A percentile compares a stretch with the other conserved stretches of the same genome.
Conservation (phyloP, 2,888 invertebrate species). For the Lasioglossum lativentre region DNA sequence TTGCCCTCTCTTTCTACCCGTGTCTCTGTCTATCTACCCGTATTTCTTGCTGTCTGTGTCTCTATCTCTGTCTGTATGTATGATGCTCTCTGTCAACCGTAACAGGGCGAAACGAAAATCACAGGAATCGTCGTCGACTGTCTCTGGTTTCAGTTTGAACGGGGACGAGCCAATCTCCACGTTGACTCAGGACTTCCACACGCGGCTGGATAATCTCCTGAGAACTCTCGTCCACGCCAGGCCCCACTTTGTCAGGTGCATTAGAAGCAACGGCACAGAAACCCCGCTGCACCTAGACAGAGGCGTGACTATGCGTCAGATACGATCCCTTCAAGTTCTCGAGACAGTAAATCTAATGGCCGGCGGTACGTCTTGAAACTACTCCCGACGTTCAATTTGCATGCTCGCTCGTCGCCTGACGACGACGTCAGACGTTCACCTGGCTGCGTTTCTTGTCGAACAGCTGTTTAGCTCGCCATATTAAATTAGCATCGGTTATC, state of each 20-base stretch:
- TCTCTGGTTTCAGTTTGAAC: constrained; percentile 86
- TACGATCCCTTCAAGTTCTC: constrained; percentile 93
- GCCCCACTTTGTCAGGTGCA: constrained; percentile 97
- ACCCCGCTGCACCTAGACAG: constrained; percentile 94
- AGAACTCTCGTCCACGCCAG: constrained; percentile 96
- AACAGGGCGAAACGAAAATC: neutral
- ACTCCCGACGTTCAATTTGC: constrained; percentile 5
- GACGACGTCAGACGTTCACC: neutral
- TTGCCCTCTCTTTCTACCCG: neutral
- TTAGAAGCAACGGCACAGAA: constrained; percentile 94
- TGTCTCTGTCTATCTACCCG: neutral
- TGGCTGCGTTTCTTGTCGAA: neutral
- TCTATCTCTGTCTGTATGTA: neutral
- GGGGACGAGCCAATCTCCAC: constrained; percentile 95
- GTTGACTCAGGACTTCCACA: constrained; percentile 97
- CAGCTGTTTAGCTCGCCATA: neutral
- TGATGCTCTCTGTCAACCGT: neutral
- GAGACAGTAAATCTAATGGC: constrained; percentile 98
- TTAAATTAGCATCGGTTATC: neutral
- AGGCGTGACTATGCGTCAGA: constrained; percentile 93
- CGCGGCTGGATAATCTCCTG: constrained; percentile 95
- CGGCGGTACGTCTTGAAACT: constrained; percentile 86
- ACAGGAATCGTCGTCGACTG: neutral
- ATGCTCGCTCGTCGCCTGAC: neutral
- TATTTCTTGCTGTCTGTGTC: neutral